Base-by-base conservation (phyloP, 2,113 vertebrate species). In the Salvator merianae region DNA sequence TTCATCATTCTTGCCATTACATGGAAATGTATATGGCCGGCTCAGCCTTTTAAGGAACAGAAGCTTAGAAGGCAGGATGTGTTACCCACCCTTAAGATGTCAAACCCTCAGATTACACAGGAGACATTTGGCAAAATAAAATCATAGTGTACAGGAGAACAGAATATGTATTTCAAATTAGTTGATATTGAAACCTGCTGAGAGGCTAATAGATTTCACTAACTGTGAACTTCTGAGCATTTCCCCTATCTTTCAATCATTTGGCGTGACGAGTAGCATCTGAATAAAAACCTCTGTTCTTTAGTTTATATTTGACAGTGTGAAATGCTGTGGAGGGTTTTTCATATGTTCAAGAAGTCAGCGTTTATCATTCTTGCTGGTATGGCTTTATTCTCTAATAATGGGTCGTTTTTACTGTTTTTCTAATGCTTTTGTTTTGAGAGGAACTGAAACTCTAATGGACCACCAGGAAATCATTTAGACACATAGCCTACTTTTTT, bases 341-440 rank as follows among this genome's bases (percentile, higher is more conserved):
- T 47, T 47, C 72, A 84, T 79, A 87, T 78, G 81, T 47, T 50
- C 77, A 84, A 86, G 82, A 76, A 83, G 79, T 84, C 74, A 90
- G 79, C 86, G 86, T 82, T 7, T 50, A 82, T 88, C 85, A 86
- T 88, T 71, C 66, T 83, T 93, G 88, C 82, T 75, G 73, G 10
- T 86, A 86, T 4, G 8, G 50, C 85, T 88, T 82, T 79, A 43
- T 85, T 90, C 78, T 7, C 88, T 30, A 22, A 3, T 40, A 53
- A 38, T 26, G 3, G 69, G 2, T 20, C 1, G 62, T 55, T 62
- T 74, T 34, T 28, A 2, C 70, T 63, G 81, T 88, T 77, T 78
- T 30, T 47, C 5, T 47, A 7, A 47, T 47, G 43, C 10, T 47
- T 47, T 47, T 47, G 43, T 78, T 87, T 38, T 85, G 59, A 66